These are phyloP conservation scores for Psix sp. DNA, from an alignment of 1,140 invertebrate species.

Conservation along the genomic window DNA sequence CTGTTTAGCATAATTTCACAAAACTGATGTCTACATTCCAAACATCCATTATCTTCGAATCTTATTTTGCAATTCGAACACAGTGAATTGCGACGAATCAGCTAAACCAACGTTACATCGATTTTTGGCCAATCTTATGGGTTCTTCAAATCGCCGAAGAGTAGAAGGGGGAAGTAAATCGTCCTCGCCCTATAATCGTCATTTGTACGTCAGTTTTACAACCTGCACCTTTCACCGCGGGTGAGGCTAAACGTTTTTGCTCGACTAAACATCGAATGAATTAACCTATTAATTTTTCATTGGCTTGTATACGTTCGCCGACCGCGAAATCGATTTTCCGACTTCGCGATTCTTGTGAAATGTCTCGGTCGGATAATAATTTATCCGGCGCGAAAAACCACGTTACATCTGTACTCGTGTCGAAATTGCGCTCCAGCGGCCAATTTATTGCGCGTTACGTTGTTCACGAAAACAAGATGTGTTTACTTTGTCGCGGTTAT, in stretches of 20 bases:
- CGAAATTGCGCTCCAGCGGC: constrained; percentile 45
- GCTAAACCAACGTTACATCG: constrained; percentile 33
- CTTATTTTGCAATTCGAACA: constrained; percentile 40
- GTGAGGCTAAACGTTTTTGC: constrained; percentile 45
- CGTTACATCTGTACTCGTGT: constrained; percentile 40
- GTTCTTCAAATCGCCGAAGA: neutral
- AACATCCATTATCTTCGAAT: too few species aligned
- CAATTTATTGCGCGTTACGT: constrained; percentile 58
- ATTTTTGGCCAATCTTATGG: constrained; percentile 23
- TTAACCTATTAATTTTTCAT: constrained; percentile 54
- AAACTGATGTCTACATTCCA: constrained; percentile 41
- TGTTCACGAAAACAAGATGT: constrained; percentile 19
- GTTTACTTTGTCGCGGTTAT: constrained; percentile 8
- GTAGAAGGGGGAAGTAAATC: too few species aligned
- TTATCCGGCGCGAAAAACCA: constrained; percentile 44
- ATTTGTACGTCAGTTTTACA: constrained; percentile 23
- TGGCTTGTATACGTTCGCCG: too few species aligned
- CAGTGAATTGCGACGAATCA: too few species aligned
- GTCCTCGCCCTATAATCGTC: too few species aligned
- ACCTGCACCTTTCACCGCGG: constrained; percentile 39
- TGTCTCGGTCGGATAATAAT: constrained; percentile 40
- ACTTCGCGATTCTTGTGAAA: constrained; percentile 47
- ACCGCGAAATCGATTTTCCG: constrained; percentile 53
- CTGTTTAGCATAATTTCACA: constrained; percentile 38
- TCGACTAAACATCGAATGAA: constrained; percentile 25